Base-by-base conservation (phyloP, 1,140 invertebrate species). In the Orchestia grillus region DNA sequence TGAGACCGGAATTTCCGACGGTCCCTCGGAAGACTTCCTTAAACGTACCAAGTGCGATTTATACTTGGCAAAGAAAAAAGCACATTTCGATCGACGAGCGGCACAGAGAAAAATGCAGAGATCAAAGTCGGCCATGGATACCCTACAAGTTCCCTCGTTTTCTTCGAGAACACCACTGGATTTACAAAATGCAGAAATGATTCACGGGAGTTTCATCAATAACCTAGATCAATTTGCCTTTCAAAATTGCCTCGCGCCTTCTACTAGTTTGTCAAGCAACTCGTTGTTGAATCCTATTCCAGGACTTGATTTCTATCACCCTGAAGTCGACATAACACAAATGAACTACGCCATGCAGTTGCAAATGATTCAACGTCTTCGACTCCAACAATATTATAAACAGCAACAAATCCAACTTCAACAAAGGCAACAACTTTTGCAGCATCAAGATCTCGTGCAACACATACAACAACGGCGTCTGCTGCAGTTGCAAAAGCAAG, bases 321-420 rank as follows among this genome's bases (percentile, higher is more conserved):
- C 92, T 11, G 92, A 94, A 6, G 36, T 94, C 47, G 92, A 94
- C 92, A 44, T 94, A 45, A 94, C 43, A 40, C 92, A 94, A 94
- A 94, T 94, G 92, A 94, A 94, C 44, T 94, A 94, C 40, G 44
- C 92, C 6, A 94, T 94, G 92, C 92, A 94, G 40, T 44, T 94
- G 19, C 92, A 94, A 45, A 94, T 94, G 92, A 94, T 94, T n/a
- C 92, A 94, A 47, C 92, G 92, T 1, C 44, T 94, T 42, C 43
- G 92, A 94, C 92, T 45, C 40, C 92, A 94, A 47, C 92, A 94
- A 40, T 94, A 45, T 45, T 94, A 44, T 44, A 94, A 94, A 47
- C 92, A 94, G 36, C 92, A 94, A 40, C 92, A 94, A 23, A 94
- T 94, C 6, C 44, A 94, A 36, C 44, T 47, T 0, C 92, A 94